These are phyloP conservation scores for Ichneumoninae sp. DNA, from an alignment of 2,888 invertebrate species.

Conservation along the genomic window DNA sequence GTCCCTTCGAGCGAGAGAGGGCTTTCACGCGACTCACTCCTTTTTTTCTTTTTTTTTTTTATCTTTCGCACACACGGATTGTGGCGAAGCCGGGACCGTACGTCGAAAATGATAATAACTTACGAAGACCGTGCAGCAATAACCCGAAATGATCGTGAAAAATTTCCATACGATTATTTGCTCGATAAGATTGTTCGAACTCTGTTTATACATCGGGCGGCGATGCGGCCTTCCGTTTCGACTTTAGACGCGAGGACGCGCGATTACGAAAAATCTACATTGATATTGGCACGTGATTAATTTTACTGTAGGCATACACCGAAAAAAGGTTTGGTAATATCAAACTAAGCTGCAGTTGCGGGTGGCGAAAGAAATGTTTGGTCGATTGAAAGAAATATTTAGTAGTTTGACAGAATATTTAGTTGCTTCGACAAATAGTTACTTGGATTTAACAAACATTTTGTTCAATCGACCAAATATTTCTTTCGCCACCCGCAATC, in stretches of 20 bases:
- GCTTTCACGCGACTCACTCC: conserved; percentile 10
- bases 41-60: conserved; percentile 21
- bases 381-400: too few relatives aligned
- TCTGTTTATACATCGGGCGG: not conserved
- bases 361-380: too few relatives aligned
- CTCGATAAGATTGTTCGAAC: conserved; percentile 36
- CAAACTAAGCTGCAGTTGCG: too few relatives aligned
- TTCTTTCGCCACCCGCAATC: too few relatives aligned
- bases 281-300: not conserved
- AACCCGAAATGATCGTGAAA: conserved; percentile 28
- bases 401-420: too few relatives aligned
- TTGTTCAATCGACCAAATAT: too few relatives aligned
- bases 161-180: conserved; percentile 38
- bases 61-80: conserved; percentile 40
- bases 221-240: not conserved
- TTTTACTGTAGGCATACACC: not conserved
- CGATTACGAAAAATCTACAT: conserved; percentile 11
- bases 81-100: not conserved
- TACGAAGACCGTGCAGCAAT: conserved; percentile 5
- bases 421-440: too few relatives aligned
- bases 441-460: too few relatives aligned
- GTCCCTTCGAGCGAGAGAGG: conserved; percentile 13
- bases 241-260: not conserved
- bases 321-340: too few relatives aligned
- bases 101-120: conserved; percentile 37